Base-by-base conservation (phyloP, 1,140 invertebrate genomes). In the Leguminivora glycinivorella region DNA sequence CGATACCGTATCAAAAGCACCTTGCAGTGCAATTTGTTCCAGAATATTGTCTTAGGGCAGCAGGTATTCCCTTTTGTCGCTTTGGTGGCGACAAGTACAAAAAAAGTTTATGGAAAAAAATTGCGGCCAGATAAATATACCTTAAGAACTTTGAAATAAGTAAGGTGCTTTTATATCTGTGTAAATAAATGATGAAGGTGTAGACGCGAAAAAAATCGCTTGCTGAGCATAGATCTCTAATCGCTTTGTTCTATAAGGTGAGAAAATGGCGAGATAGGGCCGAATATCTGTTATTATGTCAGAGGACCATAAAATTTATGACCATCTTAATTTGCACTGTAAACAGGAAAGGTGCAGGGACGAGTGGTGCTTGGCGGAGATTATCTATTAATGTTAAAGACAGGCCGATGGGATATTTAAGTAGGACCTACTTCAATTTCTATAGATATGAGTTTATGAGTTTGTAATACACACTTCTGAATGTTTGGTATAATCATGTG, bases 11-110 rank as follows among this genome's bases (percentile, higher is more conserved):
- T 81, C 80, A 72, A 84, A 83, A 81, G 70, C 83, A 84, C 85
- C 85, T 83, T 82, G 83, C 79, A 67, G 75, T 70, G 76, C 82
- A 89, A 90, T 88, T 87, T 83, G 68, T 56, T 69, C 75, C 69
- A 71, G 78, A 81, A 82, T 82, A 84, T 87, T 90, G 85, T 89
- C 81, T 85, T 80, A 81, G 72, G 79, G 29, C 67, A 74, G 85
- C 88, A 88, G 87, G 88, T 89, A 90, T 72, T 47, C 34, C 76
- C 81, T 76, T 82, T 87, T 85, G 80, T 83, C 71, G 74, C 58
- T 69, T 52, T 74, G 70, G 75, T 78, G 78, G 83, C 81, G 77
- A 80, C 71, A 77, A 66, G 71, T 70, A 29, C 47, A 63, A 66
- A 67, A 70, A 75, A 71, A 80, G 76, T 72, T 40, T 19, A 47